Base-by-base conservation (phyloP, 2,113 vertebrate species). In the Pholis gunnellus region DNA sequence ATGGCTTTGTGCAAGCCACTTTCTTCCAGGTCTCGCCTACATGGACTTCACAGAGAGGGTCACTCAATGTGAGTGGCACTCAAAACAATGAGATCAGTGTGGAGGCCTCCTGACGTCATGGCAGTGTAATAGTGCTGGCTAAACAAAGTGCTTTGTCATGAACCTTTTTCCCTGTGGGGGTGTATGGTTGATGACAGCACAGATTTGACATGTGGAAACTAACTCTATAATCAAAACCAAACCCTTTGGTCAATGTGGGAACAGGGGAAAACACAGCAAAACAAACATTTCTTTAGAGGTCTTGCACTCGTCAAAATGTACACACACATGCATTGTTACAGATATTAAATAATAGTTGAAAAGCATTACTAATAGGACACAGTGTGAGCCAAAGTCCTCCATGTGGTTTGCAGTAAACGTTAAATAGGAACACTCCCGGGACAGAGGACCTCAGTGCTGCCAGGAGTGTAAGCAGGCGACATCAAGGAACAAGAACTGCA, bases 61-160 rank as follows among this genome's bases (percentile, higher is more conserved):
- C 88, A 82, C 82, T 91, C 81, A 79, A 88, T 84, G 59, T 79
- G 65, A 87, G 82, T 87, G 86, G 80, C 88, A 80, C 81, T 67
- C 64, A 78, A 77, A 79, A 95, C 94, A 95, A 94, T 92, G 91
- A 94, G 85, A 84, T 83, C 88, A 92, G 85, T 95, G 94, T 95
- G 92, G 75, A 52, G 80, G 75, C 54, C 11, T 75, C 83, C 68
- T 81, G 87, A 93, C 79, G 80, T 92, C 79, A 93, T 80, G 83
- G 75, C 85, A 78, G 75, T 22, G 78, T 85, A 69, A 77, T 85
- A 57, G 78, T 76, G 74, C 38, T 72, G 67, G 71, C 83, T 76
- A 83, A 89, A 90, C 75, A 91, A 91, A 80, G 79, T 87, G 90
- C 88, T 92, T 89, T 93, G 91, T 94, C 92, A 94, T 68, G 75